Percentiles rank a stretch among this genome's conserved stretches.
These are phyloP conservation scores for Panurus biarmicus DNA, from an alignment of 2,113 vertebrate species.

Conservation along the genomic window DNA sequence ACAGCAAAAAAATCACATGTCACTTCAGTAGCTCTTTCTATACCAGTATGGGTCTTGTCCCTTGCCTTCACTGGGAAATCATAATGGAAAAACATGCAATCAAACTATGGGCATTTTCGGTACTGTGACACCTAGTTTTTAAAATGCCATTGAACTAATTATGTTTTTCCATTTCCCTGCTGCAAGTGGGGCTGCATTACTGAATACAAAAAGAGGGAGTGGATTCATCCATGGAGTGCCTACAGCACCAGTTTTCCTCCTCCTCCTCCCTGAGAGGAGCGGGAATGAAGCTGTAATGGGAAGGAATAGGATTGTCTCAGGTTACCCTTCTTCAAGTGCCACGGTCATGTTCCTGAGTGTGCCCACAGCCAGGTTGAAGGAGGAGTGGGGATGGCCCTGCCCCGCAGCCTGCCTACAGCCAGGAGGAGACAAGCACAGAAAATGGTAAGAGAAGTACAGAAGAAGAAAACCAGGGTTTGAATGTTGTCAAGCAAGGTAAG, in stretches of 20 bases:
- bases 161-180: neutral
- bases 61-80: neutral
- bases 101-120: neutral
- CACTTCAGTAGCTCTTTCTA: neutral
- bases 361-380: slow-evolving; percentile 50
- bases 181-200: neutral
- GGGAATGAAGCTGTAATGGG: neutral
- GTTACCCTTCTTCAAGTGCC: slow-evolving; percentile 22
- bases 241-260: neutral
- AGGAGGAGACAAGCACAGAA: neutral
- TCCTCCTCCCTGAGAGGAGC: neutral
- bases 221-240: neutral
- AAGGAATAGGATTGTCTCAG: neutral
- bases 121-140: neutral
- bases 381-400: slow-evolving; percentile 30
- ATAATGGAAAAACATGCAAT: neutral
- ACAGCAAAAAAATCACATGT: neutral
- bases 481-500: neutral
- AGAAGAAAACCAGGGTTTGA: neutral
- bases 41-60: neutral
- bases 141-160: neutral
- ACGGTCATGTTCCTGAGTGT: slow-evolving; percentile 24
- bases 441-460: neutral
- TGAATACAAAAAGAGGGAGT: neutral
- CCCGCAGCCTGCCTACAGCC: slow-evolving; percentile 28